These are phyloP conservation scores for Leptosomus discolor DNA, from an alignment of 2,113 vertebrate genomes.

Conservation along the genomic window DNA sequence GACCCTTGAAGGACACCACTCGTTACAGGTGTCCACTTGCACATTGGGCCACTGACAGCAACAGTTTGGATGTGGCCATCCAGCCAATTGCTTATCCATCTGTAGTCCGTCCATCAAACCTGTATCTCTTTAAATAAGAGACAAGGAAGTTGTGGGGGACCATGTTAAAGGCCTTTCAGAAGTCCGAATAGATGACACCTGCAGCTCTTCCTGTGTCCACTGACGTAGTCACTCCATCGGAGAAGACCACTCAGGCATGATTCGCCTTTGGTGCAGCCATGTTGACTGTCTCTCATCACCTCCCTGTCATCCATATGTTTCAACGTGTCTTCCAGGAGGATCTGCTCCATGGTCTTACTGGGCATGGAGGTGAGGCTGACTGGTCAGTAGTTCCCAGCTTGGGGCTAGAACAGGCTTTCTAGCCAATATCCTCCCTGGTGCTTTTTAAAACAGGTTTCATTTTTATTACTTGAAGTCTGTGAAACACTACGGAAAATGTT, in stretches of 20 bases:
- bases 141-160: not conserved
- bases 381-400: not conserved
- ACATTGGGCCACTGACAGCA: not conserved
- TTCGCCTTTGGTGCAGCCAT: not conserved
- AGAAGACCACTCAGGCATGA: not conserved
- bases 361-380: not conserved
- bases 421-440: not conserved
- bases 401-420: not conserved
- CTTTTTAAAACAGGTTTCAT: not conserved
- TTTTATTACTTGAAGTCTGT: not conserved
- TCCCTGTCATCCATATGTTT: not conserved
- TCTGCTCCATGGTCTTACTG: no score
- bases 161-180: not conserved
- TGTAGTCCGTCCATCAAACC: no score
- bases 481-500: not conserved
- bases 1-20: not conserved
- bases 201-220: no score
- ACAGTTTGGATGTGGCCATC: no score
- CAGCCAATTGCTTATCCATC: no score
- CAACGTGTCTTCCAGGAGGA: rapidly evolving
- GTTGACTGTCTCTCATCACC: not conserved
- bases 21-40: not conserved
- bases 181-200: no score
- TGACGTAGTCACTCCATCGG: no score
- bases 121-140: no score